Evolutionary conservation across 2,888 invertebrate genomes (phyloP).

Genomic region (Nephrotoma guestfalica): DNA sequence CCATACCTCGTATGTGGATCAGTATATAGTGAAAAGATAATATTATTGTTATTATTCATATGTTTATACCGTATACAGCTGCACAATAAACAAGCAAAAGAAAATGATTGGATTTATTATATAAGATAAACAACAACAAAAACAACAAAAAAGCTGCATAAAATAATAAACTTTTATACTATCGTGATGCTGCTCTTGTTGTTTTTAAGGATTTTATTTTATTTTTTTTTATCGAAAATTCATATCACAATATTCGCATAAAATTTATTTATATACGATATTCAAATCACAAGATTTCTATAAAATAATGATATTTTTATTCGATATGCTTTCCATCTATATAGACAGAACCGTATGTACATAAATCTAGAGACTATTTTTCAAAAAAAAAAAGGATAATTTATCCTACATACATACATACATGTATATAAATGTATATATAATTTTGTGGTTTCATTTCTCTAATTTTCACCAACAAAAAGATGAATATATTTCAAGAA

Average conservation of each 20-base stretch:
- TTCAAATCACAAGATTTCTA: background rate
- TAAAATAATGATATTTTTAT: background rate
- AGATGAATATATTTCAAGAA: background rate
- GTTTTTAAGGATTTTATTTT: background rate
- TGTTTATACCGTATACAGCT: background rate
- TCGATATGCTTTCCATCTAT: background rate
- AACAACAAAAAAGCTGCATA: background rate
- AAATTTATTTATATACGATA: background rate
- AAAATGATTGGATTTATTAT: background rate
- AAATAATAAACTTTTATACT: background rate
- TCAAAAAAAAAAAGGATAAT: background rate
- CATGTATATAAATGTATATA: background rate
- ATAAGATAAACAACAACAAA: background rate
- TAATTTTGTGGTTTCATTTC: background rate
- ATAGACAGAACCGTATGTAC: background rate
- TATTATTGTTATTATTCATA: background rate
- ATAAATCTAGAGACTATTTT: background rate
- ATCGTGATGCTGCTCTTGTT: background rate
- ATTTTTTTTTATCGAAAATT: background rate
- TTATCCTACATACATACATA: background rate
- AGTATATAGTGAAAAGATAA: background rate
- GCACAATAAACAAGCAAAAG: background rate
- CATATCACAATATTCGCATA: constrained; percentile 4
- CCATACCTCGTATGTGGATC: background rate
- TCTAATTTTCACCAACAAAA: background rate